Conservation (phyloP, 2,797 vertebrate species). For the Amazonetta brasiliensis region DNA sequence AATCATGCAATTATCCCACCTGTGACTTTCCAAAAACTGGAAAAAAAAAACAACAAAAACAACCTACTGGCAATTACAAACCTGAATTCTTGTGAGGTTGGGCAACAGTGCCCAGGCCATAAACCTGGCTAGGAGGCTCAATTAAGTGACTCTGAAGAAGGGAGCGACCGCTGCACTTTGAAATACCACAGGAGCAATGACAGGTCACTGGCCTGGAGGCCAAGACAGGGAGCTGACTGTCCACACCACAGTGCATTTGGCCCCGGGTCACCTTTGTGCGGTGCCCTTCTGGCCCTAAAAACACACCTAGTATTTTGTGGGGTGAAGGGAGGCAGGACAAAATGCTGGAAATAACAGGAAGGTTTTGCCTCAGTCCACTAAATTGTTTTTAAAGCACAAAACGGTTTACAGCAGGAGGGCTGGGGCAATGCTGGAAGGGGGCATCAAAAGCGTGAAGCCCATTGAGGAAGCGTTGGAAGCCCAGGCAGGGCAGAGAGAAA, state of each 20-base stretch:
- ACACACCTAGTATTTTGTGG: background rate
- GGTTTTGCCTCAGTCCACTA: background rate
- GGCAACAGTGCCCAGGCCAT: background rate
- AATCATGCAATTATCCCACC: background rate
- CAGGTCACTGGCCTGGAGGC: background rate
- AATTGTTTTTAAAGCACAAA: background rate
- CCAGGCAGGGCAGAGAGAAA: background rate
- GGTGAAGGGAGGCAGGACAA: background rate
- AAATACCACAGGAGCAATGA: background rate
- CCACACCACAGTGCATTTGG: background rate
- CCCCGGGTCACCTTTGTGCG: background rate
- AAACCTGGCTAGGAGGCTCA: background rate
- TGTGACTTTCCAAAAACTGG: background rate
- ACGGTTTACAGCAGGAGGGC: background rate
- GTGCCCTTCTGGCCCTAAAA: background rate
- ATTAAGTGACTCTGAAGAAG: background rate
- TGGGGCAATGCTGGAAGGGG: background rate
- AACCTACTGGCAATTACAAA: background rate
- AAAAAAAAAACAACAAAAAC: accelerated
- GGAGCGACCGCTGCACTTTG: background rate
- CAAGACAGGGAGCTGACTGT: background rate
- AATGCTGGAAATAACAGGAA: background rate
- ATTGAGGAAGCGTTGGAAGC: background rate
- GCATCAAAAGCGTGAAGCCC: background rate
- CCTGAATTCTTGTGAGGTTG: background rate